These are phyloP conservation scores for Forbesichthys papilliferus DNA, from an alignment of 2,113 vertebrate species.

Conservation along the genomic window DNA sequence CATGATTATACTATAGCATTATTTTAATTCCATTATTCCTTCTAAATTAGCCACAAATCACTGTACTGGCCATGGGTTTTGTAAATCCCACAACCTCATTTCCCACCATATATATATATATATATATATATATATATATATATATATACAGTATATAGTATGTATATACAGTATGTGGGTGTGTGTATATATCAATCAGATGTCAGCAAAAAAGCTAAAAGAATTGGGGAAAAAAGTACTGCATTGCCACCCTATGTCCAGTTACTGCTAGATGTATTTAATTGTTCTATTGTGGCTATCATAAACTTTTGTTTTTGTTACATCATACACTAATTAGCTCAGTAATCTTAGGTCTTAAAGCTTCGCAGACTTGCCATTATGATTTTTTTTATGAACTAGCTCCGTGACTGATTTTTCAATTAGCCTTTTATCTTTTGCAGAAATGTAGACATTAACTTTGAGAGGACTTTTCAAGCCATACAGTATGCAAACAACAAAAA, in stretches of 20 bases:
- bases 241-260: background rate
- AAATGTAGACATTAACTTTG: background rate
- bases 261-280: background rate
- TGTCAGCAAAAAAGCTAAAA: too few relatives aligned
- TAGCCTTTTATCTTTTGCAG: background rate
- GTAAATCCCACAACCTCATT: too few relatives aligned
- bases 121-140: background rate
- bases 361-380: background rate
- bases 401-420: background rate
- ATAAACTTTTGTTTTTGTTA: slow-evolving; percentile 7
- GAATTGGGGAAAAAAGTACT: background rate
- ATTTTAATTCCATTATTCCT: too few relatives aligned
- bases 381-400: slow-evolving; percentile 10
- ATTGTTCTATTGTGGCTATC: background rate
- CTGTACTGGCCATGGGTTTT: too few relatives aligned
- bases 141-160: background rate
- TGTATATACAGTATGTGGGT: too few relatives aligned
- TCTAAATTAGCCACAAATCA: too few relatives aligned
- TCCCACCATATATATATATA: background rate
- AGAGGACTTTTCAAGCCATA: too few relatives aligned
- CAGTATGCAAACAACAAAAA: too few relatives aligned
- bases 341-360: slow-evolving; percentile 6
- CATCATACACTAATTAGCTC: slow-evolving; percentile 19
- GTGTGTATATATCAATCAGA: background rate
- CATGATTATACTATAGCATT: too few relatives aligned